These are phyloP conservation scores for Eilema sororculum DNA, from an alignment of 2,888 invertebrate species.

Conservation along the genomic window DNA sequence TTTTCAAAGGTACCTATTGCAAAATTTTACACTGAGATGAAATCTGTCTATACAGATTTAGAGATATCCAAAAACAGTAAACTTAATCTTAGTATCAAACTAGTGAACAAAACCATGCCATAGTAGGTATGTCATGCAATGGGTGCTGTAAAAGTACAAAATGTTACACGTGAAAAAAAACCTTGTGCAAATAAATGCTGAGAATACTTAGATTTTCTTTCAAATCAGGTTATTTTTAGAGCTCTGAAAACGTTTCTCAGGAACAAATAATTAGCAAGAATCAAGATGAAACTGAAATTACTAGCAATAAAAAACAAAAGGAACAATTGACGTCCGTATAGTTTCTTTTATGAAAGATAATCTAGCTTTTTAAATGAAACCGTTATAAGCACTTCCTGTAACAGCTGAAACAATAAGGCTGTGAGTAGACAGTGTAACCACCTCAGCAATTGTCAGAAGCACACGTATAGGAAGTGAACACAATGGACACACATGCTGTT, in stretches of 20 bases:
- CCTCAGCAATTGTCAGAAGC: constrained; percentile 29
- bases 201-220: neutral
- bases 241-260: neutral
- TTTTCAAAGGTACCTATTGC: too few relatives aligned
- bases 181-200: neutral
- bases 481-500: constrained; percentile 46
- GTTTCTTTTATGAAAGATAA: constrained; percentile 4
- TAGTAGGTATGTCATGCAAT: too few relatives aligned
- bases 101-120: too few relatives aligned
- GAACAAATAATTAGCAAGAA: neutral
- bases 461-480: constrained; percentile 47
- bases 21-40: too few relatives aligned
- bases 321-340: constrained; percentile 3
- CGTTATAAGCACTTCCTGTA: constrained; percentile 19
- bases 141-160: too few relatives aligned
- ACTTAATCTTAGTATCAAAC: too few relatives aligned
- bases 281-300: neutral
- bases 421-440: constrained; percentile 16
- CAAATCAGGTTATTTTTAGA: neutral
- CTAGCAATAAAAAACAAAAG: neutral
- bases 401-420: constrained; percentile 16
- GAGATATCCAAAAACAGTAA: too few relatives aligned
- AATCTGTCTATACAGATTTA: too few relatives aligned
- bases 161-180: neutral
- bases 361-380: constrained; percentile 11